Base-by-base conservation (phyloP, 2,888 invertebrate species). In the Parnassius smintheus region DNA sequence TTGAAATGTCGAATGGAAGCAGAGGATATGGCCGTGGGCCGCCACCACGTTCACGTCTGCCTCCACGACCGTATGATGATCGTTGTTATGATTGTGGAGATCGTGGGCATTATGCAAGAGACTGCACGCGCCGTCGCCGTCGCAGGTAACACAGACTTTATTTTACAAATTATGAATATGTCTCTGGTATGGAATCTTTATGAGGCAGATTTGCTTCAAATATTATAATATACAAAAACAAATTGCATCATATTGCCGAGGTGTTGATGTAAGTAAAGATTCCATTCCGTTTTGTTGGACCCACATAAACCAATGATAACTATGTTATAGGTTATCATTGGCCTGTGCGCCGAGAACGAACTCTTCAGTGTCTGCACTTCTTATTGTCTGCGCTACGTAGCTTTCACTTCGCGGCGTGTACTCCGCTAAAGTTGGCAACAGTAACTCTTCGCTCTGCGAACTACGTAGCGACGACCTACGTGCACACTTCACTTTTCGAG, bases 81-180 rank as follows among this genome's bases (percentile, higher is more conserved):
- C 95, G 97, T 67, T 98, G 98, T 86, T 98, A 98, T 81, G 98
- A 98, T 80, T 98, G 98, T 86, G 98, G 98, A 48, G 97, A 97
- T 76, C 93, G 97, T 68, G 98, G 98, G 9, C 98, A 98, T 83
- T 98, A 98, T 84, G 98, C 98, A 59, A 94, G 98, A 71, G 97
- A 98, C 83, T 98, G 98, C 85, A 94, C 95, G 64, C 93, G 96
- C 68, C 94, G 96, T 75, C 92, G 94, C 70, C 93, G 94, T 84
- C 88, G 92, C 83, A 91, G 92, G 92, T 92, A 76, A 79, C 67
- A 52, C 62, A 61, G 57, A 59, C 50, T 65, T 64, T 56, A 60
- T 42, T 44, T 54, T 51, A 45, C 49, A 11, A 64, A 65, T 69
- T 68, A 66, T 74, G 67, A 69, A 69, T 49, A 13, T 70, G 70